phyloP scores from a whole-genome alignment of 2,888 invertebrate species.

The Scaptomyza parva region DNA sequence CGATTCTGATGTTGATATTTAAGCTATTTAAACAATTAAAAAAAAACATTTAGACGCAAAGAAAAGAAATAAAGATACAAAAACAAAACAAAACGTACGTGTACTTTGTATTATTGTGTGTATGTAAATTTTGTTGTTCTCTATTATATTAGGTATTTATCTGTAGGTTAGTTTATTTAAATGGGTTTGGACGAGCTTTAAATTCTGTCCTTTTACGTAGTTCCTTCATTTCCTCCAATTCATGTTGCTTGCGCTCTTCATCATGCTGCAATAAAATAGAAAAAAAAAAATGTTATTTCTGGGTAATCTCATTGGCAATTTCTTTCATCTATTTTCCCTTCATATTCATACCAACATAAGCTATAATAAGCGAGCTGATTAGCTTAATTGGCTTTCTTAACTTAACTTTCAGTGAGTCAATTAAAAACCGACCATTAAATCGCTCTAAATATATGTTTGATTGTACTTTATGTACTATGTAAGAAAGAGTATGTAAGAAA shows the following conservation, averaged over 20 bases:
- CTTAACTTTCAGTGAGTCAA: background rate
- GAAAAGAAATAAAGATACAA: slow-evolving; percentile 2
- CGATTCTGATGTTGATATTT: slow-evolving; percentile 3
- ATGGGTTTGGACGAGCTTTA: slow-evolving; percentile 84
- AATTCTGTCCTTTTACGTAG: slow-evolving; percentile 82
- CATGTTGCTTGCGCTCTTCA: slow-evolving; percentile 78
- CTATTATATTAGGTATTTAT: slow-evolving; percentile 9
- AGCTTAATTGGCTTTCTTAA: background rate
- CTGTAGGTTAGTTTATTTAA: slow-evolving; percentile 67
- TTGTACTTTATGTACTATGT: too few relatives aligned
- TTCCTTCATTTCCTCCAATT: slow-evolving; percentile 77
- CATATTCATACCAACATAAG: too few relatives aligned
- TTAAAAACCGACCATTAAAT: too few relatives aligned
- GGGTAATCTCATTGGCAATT: background rate
- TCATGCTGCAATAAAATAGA: slow-evolving; percentile 75
- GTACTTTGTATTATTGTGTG: background rate
- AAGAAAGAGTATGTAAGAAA: too few relatives aligned
- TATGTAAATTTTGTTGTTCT: slow-evolving; percentile 19
- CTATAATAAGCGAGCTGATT: background rate
- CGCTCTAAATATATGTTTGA: too few relatives aligned
- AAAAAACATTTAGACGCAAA: background rate
- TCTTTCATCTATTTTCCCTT: background rate
- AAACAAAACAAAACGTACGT: background rate
- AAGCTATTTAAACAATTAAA: slow-evolving; percentile 5
- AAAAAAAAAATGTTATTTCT: too few relatives aligned